A percentile compares a stretch with the other conserved stretches of the same genome.
Conservation (phyloP, 2,888 invertebrate genomes). For the Ceriagrion tenellum region DNA sequence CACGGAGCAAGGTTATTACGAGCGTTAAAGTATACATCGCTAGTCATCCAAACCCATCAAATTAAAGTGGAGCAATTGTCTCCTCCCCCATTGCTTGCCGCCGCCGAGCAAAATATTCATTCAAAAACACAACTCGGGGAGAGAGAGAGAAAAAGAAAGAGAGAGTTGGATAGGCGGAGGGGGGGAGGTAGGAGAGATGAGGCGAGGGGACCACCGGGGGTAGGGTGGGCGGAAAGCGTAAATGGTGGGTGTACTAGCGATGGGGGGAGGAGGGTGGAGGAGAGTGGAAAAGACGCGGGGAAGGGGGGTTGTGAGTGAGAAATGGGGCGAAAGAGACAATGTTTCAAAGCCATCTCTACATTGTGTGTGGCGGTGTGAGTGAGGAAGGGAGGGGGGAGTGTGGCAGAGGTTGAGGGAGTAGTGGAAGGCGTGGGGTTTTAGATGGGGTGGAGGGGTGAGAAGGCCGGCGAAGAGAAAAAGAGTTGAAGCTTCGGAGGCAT, state of each 20-base stretch:
- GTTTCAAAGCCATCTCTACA: slow-evolving; percentile 57
- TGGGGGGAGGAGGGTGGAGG: not conserved
- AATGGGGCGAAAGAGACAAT: slow-evolving; percentile 31
- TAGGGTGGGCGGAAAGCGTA: not conserved
- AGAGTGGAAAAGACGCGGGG: not conserved
- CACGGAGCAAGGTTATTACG: slow-evolving; percentile 39
- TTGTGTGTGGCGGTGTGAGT: not conserved
- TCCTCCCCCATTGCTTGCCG: not conserved
- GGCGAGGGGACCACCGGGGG: not conserved
- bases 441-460: not conserved
- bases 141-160: not conserved
- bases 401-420: not conserved
- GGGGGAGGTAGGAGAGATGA: not conserved
- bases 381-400: not conserved
- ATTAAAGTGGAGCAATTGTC: slow-evolving; percentile 58
- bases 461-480: slow-evolving; percentile 6
- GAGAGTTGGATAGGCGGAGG: not conserved
- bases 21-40: slow-evolving; percentile 44
- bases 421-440: not conserved
- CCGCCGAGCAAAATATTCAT: slow-evolving; percentile 34
- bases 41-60: slow-evolving; percentile 45
- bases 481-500: slow-evolving; percentile 63
- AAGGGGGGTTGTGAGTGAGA: not conserved
- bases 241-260: not conserved
- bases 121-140: slow-evolving; percentile 30